Evolutionary conservation across 2,888 invertebrate species (phyloP).

Genomic region (Eudasyphora cyanicolor): DNA sequence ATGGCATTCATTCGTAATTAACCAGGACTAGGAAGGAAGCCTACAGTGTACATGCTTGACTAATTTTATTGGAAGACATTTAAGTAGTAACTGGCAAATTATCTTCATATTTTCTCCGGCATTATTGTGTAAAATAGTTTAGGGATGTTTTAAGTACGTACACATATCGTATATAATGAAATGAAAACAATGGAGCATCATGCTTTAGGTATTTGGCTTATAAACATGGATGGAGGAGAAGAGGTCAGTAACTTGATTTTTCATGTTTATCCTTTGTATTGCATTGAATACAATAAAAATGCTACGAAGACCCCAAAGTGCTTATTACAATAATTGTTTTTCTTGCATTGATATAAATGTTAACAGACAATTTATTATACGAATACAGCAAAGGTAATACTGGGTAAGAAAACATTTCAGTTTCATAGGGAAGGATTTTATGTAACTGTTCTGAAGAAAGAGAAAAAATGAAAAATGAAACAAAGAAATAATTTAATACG

Average conservation of each 20-base stretch:
- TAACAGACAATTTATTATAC: no score
- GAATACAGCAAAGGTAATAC: no score
- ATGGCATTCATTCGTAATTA: constrained; percentile 28
- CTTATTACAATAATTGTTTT: constrained; percentile 5
- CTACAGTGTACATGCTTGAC: neutral
- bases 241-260: neutral
- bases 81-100: constrained; percentile 26
- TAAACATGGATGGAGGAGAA: neutral
- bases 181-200: neutral
- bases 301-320: neutral
- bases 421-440: no score
- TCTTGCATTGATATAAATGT: neutral
- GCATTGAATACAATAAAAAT: no score
- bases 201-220: neutral
- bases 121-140: neutral
- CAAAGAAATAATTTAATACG: no score
- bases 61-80: constrained; percentile 28
- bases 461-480: no score
- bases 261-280: neutral
- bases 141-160: neutral
- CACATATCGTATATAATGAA: no score
- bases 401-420: no score
- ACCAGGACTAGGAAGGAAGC: neutral
- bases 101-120: neutral
- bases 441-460: no score